Conservation (phyloP, 1,140 invertebrate species). For the Physella acuta region DNA sequence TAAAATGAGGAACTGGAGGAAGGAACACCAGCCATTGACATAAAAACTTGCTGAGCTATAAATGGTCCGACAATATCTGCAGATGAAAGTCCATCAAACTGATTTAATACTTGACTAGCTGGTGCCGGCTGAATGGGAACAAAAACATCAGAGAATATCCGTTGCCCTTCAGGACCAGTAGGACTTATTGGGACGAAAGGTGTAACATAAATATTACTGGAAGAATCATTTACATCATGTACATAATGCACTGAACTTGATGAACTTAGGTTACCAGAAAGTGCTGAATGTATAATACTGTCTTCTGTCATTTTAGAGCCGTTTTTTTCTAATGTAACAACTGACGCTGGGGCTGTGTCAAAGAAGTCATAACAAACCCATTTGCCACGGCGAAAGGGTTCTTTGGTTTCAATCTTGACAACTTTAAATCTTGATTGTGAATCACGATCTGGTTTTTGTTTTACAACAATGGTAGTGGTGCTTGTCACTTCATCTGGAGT, state of each 20-base stretch:
- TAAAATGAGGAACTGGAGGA: conserved; percentile 17
- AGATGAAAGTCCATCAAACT: conserved; percentile 18
- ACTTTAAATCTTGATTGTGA: conserved; percentile 75
- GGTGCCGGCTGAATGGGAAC: conserved; percentile 33
- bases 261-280: conserved; percentile 48
- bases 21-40: conserved; percentile 6
- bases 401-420: conserved; percentile 88
- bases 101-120: conserved; percentile 31
- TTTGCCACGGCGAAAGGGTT: conserved; percentile 88
- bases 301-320: conserved; percentile 35
- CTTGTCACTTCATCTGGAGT: conserved; percentile 36
- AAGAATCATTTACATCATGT: conserved; percentile 49
- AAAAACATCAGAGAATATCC: conserved; percentile 27
- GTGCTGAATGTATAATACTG: conserved; percentile 27
- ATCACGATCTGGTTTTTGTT: conserved; percentile 35
- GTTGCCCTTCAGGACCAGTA: not conserved
- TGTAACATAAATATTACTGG: conserved; percentile 44
- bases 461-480: conserved; percentile 24
- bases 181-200: conserved; percentile 28
- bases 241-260: conserved; percentile 51
- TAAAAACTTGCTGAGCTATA: conserved; percentile 14
- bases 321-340: conserved; percentile 32
- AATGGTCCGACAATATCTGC: conserved; percentile 11
- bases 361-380: conserved; percentile 96
- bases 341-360: conserved; percentile 69